These are phyloP conservation scores for Epiblema foenella DNA, from an alignment of 2,888 invertebrate species.

Conservation along the genomic window DNA sequence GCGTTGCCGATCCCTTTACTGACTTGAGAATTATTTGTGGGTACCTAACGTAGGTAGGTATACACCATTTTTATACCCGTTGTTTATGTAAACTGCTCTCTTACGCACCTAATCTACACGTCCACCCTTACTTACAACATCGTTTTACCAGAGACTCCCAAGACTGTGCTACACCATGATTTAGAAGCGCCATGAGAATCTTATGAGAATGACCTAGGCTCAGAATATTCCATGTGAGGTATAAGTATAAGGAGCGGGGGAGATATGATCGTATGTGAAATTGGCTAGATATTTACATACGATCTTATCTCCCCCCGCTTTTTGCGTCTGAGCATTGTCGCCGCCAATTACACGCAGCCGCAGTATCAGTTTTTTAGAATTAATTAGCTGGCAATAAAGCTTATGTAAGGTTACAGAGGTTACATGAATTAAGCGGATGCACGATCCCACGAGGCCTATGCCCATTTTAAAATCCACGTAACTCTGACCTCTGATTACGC, in stretches of 20 bases:
- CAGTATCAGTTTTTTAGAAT: conserved; percentile 18
- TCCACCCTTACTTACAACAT: too few relatives aligned
- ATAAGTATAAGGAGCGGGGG: too few relatives aligned
- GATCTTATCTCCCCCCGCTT: neutral
- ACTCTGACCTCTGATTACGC: neutral
- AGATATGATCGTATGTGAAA: too few relatives aligned
- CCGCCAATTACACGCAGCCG: conserved; percentile 16
- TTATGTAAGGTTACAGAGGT: conserved; percentile 26
- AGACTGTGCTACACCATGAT: too few relatives aligned
- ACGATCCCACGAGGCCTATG: conserved; percentile 5
- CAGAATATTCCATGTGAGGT: neutral
- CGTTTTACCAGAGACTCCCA: too few relatives aligned
- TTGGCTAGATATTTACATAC: neutral
- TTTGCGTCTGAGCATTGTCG: neutral
- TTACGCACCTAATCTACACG: too few relatives aligned
- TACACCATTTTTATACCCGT: too few relatives aligned
- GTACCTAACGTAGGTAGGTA: too few relatives aligned
- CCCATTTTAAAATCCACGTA: neutral
- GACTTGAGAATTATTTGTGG: too few relatives aligned
- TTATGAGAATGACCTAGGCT: neutral
- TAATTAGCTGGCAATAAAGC: conserved; percentile 21
- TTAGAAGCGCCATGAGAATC: too few relatives aligned
- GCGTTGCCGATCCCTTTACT: too few relatives aligned
- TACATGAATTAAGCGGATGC: neutral
- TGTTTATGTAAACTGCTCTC: too few relatives aligned